Percentiles rank a stretch among this genome's conserved stretches.
phyloP scores from a whole-genome alignment of 2,888 invertebrate genomes.

The Rotaria macrura region DNA sequence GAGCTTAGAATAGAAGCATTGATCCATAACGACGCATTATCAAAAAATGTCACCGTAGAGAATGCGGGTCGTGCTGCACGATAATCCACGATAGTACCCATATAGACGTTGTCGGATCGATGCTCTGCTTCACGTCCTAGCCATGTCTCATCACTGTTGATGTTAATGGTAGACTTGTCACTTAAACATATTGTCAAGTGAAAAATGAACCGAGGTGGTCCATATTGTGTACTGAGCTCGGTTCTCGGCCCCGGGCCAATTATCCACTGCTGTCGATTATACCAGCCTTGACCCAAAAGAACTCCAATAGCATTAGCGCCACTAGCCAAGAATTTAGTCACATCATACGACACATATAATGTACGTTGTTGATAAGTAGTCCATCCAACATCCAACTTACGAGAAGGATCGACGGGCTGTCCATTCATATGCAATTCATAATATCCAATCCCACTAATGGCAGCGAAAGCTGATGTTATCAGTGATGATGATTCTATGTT shows the following conservation, averaged over 20 bases:
- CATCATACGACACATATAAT: background rate
- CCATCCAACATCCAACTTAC: background rate
- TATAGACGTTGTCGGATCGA: background rate
- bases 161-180: background rate
- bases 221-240: background rate
- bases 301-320: background rate
- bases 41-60: no score
- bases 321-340: background rate
- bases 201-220: background rate
- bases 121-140: background rate
- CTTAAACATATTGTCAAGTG: no score
- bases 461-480: background rate
- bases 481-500: background rate
- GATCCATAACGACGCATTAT: background rate
- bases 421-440: background rate
- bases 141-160: background rate
- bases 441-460: background rate
- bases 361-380: conserved; percentile 12
- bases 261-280: background rate
- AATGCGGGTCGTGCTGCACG: background rate
- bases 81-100: background rate
- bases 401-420: background rate
- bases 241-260: background rate
- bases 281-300: background rate
- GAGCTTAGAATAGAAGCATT: background rate